Conservation (phyloP, 2,888 invertebrate species). For the Horisme vitalbata region DNA sequence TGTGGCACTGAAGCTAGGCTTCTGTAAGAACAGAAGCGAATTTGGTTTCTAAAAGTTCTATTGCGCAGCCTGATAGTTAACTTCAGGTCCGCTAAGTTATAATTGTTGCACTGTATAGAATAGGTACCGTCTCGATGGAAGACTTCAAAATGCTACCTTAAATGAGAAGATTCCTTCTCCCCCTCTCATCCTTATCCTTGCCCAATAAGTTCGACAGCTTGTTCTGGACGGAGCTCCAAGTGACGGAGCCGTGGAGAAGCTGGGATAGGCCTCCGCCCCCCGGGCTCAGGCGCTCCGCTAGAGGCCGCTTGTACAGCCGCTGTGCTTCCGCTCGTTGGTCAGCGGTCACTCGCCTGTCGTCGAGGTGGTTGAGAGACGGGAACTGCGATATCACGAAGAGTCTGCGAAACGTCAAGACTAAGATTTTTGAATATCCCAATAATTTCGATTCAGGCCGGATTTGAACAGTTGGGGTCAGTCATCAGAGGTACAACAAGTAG, state of each 20-base stretch:
- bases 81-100: too few relatives aligned
- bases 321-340: slow-evolving; percentile 85
- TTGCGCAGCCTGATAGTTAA: too few relatives aligned
- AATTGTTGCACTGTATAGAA: too few relatives aligned
- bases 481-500: too few relatives aligned
- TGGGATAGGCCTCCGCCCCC: slow-evolving; percentile 54
- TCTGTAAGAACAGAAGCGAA: too few relatives aligned
- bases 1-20: too few relatives aligned
- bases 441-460: too few relatives aligned
- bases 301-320: slow-evolving; percentile 84
- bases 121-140: too few relatives aligned
- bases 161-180: slow-evolving; percentile 54
- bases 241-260: slow-evolving; percentile 54
- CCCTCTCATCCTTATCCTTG: slow-evolving; percentile 43
- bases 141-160: too few relatives aligned
- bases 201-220: slow-evolving; percentile 52
- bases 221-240: slow-evolving; percentile 59
- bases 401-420: slow-evolving; percentile 60
- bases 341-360: slow-evolving; percentile 86
- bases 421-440: too few relatives aligned
- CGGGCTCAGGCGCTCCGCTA: slow-evolving; percentile 75
- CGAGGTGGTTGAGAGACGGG: slow-evolving; percentile 86
- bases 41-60: too few relatives aligned
- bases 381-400: slow-evolving; percentile 89
- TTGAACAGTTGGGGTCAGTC: too few relatives aligned